A percentile compares a stretch with the other conserved stretches of the same genome.
Evolutionary conservation across 2,888 invertebrate species (phyloP).

Genomic region (Apotomis turbidana): DNA sequence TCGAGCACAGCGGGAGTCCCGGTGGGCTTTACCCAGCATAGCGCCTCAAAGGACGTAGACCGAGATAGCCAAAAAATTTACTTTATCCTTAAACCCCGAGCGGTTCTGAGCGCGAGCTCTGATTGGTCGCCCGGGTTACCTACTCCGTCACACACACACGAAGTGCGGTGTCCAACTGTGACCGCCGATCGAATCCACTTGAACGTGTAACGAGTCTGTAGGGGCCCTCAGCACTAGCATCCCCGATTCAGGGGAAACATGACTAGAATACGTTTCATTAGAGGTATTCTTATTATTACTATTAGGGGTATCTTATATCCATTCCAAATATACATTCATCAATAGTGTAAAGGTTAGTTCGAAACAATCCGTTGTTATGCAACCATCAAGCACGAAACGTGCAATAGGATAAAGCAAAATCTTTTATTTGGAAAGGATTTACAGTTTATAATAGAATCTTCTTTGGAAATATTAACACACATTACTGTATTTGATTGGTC

Average conservation of each 20-base stretch:
- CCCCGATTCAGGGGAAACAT: not conserved
- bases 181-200: slow-evolving; percentile 10
- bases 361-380: not conserved
- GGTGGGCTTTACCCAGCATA: slow-evolving; percentile 23
- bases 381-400: not conserved
- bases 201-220: slow-evolving; percentile 26
- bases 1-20: slow-evolving; percentile 27
- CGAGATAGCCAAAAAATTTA: slow-evolving; percentile 23
- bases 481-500: slow-evolving; percentile 8
- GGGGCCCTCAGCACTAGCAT: slow-evolving; percentile 21
- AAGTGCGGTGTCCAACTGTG: slow-evolving; percentile 13
- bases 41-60: slow-evolving; percentile 16
- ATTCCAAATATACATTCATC: not conserved
- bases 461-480: not conserved
- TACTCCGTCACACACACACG: slow-evolving; percentile 11
- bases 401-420: not conserved
- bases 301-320: slow-evolving; percentile 4
- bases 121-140: not conserved
- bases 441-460: not conserved
- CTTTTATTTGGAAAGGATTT: not conserved
- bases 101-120: not conserved
- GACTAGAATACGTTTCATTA: slow-evolving; percentile 14
- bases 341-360: not conserved
- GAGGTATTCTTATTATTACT: not conserved
- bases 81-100: slow-evolving; percentile 13